These are phyloP conservation scores for Astur gentilis DNA, from an alignment of 2,113 vertebrate species.

Conservation along the genomic window DNA sequence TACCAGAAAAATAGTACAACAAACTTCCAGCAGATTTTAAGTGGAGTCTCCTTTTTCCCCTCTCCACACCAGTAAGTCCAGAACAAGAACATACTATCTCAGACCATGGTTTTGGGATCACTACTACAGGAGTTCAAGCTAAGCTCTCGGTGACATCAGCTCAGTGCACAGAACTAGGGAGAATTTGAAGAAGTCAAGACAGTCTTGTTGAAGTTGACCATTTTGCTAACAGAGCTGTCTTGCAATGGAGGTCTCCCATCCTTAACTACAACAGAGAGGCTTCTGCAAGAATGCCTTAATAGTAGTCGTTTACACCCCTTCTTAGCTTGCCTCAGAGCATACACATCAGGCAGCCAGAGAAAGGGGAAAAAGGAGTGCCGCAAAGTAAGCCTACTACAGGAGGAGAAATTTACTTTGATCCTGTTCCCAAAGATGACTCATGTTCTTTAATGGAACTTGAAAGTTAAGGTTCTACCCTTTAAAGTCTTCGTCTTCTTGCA, in stretches of 20 bases:
- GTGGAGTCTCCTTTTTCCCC: background rate
- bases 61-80: background rate
- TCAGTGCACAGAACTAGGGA: background rate
- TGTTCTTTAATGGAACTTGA: background rate
- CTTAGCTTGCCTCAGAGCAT: background rate
- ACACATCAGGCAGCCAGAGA: background rate
- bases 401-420: constrained; percentile 34
- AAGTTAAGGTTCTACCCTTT: constrained; percentile 25
- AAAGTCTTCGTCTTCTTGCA: background rate
- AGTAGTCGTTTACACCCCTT: background rate
- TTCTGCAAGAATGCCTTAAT: background rate
- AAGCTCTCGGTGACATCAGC: background rate
- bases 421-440: constrained; percentile 48
- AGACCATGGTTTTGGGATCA: background rate
- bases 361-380: background rate
- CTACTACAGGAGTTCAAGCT: background rate
- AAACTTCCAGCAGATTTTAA: background rate
- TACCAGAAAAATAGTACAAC: background rate
- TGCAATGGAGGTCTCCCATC: background rate
- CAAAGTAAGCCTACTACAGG: background rate
- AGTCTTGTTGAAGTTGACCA: background rate
- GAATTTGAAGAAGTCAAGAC: background rate
- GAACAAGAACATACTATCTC: background rate
- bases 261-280: background rate
- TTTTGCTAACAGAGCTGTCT: background rate